Evolutionary conservation across 2,797 vertebrate genomes (phyloP), one percentile per base, ranked within the genome.

Genomic region (Tragopan temminckii): DNA sequence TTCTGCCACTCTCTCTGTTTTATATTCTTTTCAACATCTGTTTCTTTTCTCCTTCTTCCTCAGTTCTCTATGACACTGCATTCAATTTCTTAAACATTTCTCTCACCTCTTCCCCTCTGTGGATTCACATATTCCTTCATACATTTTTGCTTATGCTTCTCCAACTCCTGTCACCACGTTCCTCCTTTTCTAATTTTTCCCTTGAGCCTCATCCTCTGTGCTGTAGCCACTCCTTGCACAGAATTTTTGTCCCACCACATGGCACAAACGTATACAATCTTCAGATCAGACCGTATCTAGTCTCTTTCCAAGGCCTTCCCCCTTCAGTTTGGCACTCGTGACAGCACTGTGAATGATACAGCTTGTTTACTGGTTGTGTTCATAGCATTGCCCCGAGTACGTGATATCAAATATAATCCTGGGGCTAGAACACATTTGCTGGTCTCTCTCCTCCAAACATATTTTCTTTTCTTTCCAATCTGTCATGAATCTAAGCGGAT

Each of bases 11-110:
- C n/a, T 63, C 64, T 72, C 55, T 70, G 57, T 57, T 85, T 42
- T 31, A 68, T 50, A 42, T 27, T 67, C 6, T 64, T 48, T 76
- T 88, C 20, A 59, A 10, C 14, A 40, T 18, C 16, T 11, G 4
- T 75, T 93, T 80, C 31, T 89, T 93, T 68, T n/a, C n/a, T 90
- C 81, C 84, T 69, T 80, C 67, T 69, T 82, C 61, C 55, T 66
- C 16, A 15, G 24, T 86, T 92, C 68, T 62, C 46, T 74, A 21
- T 70, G 23, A 36, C 33, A 67, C 17, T 3, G 24, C 16, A n/a
- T 80, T 81, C 31, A 69, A 33, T 76, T 72, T 80, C 69, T 84
- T 46, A 43, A 80, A 72, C 4, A 33, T 58, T 83, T 68, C 46
- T 62, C 62, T 93, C 78, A 63, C 13, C 5, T 74, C 68, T 82